Base-by-base conservation (phyloP, 1,140 invertebrate species). In the Uloborus diversus region DNA sequence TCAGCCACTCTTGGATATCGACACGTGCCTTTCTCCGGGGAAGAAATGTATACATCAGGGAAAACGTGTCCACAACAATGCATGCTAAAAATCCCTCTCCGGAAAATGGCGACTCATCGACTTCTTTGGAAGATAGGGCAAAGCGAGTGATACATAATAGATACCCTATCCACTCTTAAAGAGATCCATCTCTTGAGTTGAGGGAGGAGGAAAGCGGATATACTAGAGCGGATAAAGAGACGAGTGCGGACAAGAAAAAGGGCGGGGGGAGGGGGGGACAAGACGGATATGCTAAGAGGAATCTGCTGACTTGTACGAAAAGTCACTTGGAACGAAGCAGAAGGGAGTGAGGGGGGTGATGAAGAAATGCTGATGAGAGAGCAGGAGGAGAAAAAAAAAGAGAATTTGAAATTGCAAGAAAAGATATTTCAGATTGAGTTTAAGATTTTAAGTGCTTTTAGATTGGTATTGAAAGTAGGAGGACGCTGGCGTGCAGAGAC, bases 381-480 rank as follows among this genome's bases (percentile, higher is more conserved):
- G 42, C n/a, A n/a, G n/a, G n/a, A n/a, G n/a, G n/a, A n/a, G n/a
- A n/a, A n/a, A n/a, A n/a, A n/a, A n/a, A 66, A 70, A 70, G 57
- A 68, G 53, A 53, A 23, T 27, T 14, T 61, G 69, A 73, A 73
- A 73, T 73, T 70, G 69, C 69, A 73, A 73, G 69, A 61, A 69
- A 56, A 61, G 69, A 73, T 47, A 73, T 59, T 73, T 73, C 69
- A 47, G 69, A 73, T 73, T 73, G 69, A 59, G 53, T 61, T 73
- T 59, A n/a, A n/a, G 69, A 57, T 47, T 73, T 73, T 73, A 73
- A 73, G 69, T 73, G 69, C 57, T 73, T 73, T 73, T 70, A 57
- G 68, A 70, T 70, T 70, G 68, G 42, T 25, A 53, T 65, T 65
- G 53, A 32, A 23, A 25, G 17, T 47, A 59, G 27, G 33, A n/a